Evolutionary conservation across 92 coral and sea anemone genomes (phyloP).

Genomic region (Ricordea florida): DNA sequence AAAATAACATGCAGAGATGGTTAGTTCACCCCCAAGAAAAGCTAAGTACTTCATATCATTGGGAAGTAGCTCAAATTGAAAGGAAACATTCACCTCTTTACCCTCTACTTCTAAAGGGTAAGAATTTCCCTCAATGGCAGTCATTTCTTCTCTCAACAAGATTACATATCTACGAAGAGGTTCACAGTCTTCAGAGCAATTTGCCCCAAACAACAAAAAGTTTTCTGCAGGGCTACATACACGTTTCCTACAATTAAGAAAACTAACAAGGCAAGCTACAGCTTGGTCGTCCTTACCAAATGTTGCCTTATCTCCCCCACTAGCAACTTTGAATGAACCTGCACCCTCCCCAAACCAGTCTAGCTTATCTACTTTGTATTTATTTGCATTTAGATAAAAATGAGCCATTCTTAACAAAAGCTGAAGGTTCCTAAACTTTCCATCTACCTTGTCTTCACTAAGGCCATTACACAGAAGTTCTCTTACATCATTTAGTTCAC

Average conservation of each 20-base stretch:
- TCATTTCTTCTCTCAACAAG: conserved; percentile 38
- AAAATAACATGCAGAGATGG: too few relatives aligned
- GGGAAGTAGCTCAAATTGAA: too few relatives aligned
- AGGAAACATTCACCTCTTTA: too few relatives aligned
- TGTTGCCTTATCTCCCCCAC: conserved; percentile 68
- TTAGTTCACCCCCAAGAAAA: too few relatives aligned
- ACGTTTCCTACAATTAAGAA: conserved; percentile 39
- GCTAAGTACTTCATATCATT: too few relatives aligned
- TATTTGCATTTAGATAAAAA: conserved; percentile 25
- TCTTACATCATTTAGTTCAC: conserved; percentile 54
- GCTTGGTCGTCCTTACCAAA: conserved; percentile 66
- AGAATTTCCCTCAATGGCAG: conserved; percentile 28
- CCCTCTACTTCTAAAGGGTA: too few relatives aligned
- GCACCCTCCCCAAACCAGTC: conserved; percentile 19
- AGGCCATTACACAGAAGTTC: conserved; percentile 63
- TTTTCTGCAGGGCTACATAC: conserved; percentile 46
- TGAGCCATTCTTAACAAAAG: conserved; percentile 32
- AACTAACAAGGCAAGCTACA: conserved; percentile 49
- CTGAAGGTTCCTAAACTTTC: conserved; percentile 43
- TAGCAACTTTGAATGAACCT: conserved; percentile 40
- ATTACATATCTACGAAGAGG: conserved; percentile 35
- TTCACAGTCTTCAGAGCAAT: conserved; percentile 48
- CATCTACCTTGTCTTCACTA: conserved; percentile 59
- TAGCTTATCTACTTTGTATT: conserved; percentile 17
- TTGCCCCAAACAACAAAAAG: conserved; percentile 44